Evolutionary conservation across 2,888 invertebrate species (phyloP), one percentile per base, ranked within the genome.

Genomic region (Ethmia dodecea): DNA sequence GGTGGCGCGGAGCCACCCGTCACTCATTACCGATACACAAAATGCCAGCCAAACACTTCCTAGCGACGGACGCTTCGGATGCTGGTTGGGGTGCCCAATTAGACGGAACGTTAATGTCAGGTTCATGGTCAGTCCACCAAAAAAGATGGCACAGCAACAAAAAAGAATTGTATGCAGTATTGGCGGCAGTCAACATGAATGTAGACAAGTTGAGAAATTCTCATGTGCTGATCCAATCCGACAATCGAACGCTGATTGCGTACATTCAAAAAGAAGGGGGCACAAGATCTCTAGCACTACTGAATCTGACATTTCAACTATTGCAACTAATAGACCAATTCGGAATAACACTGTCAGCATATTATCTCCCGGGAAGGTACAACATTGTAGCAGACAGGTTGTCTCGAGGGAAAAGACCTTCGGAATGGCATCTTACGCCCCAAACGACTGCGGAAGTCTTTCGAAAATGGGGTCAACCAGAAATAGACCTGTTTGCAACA

Each of bases 221-320:
- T 1, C 43, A 31, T 9, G 11, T 36, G 2, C 27, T 27, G n/a
- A 20, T 42, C 2, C 45, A 47, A 26, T 37, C 41, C 37, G 45
- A 55, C 38, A 54, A 52, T 11, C 38, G 42, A 2, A 53, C 51
- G 5, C 42, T 38, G 4, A 34, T 52, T 0, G 28, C 43, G 1
- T 45, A 48, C 12, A 8, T 49, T 11, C 32, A 38, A 9, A 59
- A 54, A 31, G 47, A 55, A 28, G 55, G 55, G 5, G 49, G 52
- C 1, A 52, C 51, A 3, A 31, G 33, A 12, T 47, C 49, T 20
- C 20, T 20, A 20, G 20, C 20, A 8, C 20, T 20, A 9, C 9
- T 20, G 20, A 6, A 20, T 9, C 8, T 8, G 20, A 9, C 20
- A 8, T 9, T 6, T 20, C 8, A 6, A 20, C 6, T 20, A 20